phyloP scores from a whole-genome alignment of 1,140 invertebrate genomes.

The Tetramorium simillimum region DNA sequence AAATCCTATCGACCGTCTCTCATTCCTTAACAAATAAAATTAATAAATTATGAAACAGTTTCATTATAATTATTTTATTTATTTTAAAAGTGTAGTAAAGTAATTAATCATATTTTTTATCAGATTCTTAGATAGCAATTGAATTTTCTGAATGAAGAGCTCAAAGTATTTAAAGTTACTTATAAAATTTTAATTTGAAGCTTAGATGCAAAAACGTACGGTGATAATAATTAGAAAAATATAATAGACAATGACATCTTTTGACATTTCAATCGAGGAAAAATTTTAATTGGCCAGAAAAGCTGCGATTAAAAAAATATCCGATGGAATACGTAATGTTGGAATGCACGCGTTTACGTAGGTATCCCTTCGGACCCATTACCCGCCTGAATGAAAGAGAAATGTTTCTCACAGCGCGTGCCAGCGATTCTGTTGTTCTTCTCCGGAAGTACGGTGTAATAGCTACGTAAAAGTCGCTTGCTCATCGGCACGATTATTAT shows the following conservation, averaged over 20 bases:
- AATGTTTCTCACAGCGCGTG: constrained; percentile 68
- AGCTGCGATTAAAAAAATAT: background rate
- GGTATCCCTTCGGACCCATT: constrained; percentile 58
- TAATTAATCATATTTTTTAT: background rate
- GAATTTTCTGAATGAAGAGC: background rate
- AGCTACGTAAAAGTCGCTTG: constrained; percentile 45
- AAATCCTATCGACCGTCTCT: background rate
- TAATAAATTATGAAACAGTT: background rate
- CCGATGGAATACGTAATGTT: constrained; percentile 2
- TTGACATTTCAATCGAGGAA: background rate
- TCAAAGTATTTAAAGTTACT: background rate
- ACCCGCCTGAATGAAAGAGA: constrained; percentile 67
- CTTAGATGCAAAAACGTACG: background rate
- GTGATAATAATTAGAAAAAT: background rate
- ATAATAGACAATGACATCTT: background rate
- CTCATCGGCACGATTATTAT: constrained; percentile 54
- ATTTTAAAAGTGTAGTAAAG: background rate
- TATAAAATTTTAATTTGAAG: background rate
- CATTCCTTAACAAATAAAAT: background rate
- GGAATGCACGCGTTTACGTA: constrained; percentile 50
- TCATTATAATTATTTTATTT: background rate
- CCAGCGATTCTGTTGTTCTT: constrained; percentile 63
- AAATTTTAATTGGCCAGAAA: background rate
- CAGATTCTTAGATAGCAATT: background rate
- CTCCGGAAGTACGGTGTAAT: constrained; percentile 21